Evolutionary conservation across 2,888 invertebrate genomes (phyloP).

Genomic region (Meteorus colon): DNA sequence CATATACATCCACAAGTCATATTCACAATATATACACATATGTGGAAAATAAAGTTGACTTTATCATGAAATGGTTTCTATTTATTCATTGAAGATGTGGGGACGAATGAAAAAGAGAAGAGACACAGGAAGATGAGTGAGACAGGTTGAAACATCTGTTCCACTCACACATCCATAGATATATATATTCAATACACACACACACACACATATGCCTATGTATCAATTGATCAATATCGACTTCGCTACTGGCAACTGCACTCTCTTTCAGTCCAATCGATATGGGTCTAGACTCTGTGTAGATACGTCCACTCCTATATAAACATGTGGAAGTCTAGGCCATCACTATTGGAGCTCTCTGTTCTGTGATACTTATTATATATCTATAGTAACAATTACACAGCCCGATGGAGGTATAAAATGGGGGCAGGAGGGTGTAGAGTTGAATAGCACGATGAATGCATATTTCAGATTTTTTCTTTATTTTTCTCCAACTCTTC

Average conservation of each 20-base stretch:
- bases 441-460: slow-evolving; percentile 25
- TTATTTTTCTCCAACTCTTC: not conserved
- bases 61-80: slow-evolving; percentile 11
- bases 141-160: slow-evolving; percentile 3
- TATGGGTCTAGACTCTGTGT: slow-evolving; percentile 11
- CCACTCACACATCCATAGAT: not conserved
- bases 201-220: not conserved
- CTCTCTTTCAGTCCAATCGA: not conserved
- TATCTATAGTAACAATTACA: slow-evolving; percentile 12
- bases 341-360: slow-evolving; percentile 3
- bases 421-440: not conserved
- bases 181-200: not conserved
- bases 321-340: not conserved
- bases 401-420: slow-evolving; percentile 5
- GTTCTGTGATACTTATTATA: not conserved
- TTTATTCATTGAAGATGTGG: not conserved
- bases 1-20: not conserved
- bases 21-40: not conserved
- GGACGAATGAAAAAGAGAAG: not conserved
- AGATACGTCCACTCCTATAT: not conserved
- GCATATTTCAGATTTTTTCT: slow-evolving; percentile 11
- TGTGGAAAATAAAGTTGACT: slow-evolving; percentile 8
- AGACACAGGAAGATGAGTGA: not conserved
- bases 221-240: slow-evolving; percentile 27
- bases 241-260: slow-evolving; percentile 11